Conservation (phyloP, 2,113 vertebrate genomes). For the Pseudopipra pipra region DNA sequence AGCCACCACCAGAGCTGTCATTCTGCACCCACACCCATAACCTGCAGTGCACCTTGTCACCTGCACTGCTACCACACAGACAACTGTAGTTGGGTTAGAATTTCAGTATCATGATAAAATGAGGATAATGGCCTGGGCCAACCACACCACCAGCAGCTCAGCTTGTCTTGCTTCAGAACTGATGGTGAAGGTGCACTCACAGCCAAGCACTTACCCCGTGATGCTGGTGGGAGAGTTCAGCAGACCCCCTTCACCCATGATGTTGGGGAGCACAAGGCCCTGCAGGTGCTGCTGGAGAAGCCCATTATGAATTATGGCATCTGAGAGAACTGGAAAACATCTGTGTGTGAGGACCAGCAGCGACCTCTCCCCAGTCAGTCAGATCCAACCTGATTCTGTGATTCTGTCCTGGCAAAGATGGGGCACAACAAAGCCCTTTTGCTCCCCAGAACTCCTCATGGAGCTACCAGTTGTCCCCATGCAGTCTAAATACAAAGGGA, state of each 20-base stretch:
- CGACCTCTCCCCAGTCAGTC: background rate
- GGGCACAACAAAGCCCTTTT: background rate
- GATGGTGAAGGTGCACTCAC: background rate
- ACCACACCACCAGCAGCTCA: rapidly evolving
- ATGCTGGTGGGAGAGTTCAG: constrained; percentile 27
- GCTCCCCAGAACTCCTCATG: background rate
- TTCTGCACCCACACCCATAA: background rate
- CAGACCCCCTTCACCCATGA: constrained; percentile 20
- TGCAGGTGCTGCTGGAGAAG: constrained; percentile 31
- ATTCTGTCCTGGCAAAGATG: background rate
- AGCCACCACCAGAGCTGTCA: background rate
- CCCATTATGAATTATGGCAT: background rate
- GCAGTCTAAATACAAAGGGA: background rate
- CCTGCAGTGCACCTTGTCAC: background rate
- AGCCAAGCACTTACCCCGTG: background rate
- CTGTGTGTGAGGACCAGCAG: background rate
- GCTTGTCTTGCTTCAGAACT: background rate
- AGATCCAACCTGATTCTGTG: background rate
- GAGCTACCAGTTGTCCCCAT: background rate
- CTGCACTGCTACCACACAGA: background rate
- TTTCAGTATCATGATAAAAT: background rate
- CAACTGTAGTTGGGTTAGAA: rapidly evolving
- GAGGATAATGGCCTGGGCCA: background rate
- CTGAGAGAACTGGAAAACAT: constrained; percentile 25
- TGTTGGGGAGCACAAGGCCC: constrained; percentile 9